phyloP scores from a whole-genome alignment of 1,140 invertebrate species.

The Trigoniulus corallinus region DNA sequence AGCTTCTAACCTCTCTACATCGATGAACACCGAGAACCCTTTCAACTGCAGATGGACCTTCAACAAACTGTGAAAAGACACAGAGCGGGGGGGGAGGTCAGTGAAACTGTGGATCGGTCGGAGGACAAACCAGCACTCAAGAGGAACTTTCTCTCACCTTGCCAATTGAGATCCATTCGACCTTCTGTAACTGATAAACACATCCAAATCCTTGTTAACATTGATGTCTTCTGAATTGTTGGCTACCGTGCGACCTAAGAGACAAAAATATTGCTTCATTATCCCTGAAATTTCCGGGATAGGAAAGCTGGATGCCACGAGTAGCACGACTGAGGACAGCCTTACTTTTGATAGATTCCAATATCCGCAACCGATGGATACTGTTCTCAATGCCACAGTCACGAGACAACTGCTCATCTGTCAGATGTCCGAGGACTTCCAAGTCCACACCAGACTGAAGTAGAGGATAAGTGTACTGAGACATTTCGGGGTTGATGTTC shows the following conservation, averaged over 20 bases:
- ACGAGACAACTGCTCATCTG: slow-evolving; percentile 72
- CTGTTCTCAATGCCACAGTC: slow-evolving; percentile 88
- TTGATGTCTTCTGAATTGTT: slow-evolving; percentile 35
- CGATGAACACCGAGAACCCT: slow-evolving; percentile 88
- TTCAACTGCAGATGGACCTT: slow-evolving; percentile 85
- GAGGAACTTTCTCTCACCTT: slow-evolving; percentile 29
- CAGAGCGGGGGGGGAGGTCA: too few relatives aligned
- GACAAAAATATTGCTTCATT: neutral
- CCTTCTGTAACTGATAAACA: slow-evolving; percentile 94
- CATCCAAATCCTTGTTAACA: slow-evolving; percentile 76
- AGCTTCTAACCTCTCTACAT: slow-evolving; percentile 84
- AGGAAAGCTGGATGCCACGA: neutral
- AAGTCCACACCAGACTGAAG: slow-evolving; percentile 86
- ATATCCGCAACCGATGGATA: slow-evolving; percentile 78
- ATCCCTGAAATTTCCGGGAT: neutral
- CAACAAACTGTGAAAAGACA: slow-evolving; percentile 29
- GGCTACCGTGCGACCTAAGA: neutral
- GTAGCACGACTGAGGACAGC: too few relatives aligned
- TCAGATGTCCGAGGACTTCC: slow-evolving; percentile 47
- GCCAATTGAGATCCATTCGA: slow-evolving; percentile 97
- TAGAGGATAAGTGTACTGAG: slow-evolving; percentile 94
- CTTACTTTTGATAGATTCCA: slow-evolving; percentile 71
- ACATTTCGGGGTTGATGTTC: slow-evolving; percentile 72
- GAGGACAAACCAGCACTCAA: neutral
- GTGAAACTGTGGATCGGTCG: neutral